A percentile compares a stretch with the other conserved stretches of the same genome.
Conservation (phyloP, 1,140 invertebrate species). For the Venturia canescens region DNA sequence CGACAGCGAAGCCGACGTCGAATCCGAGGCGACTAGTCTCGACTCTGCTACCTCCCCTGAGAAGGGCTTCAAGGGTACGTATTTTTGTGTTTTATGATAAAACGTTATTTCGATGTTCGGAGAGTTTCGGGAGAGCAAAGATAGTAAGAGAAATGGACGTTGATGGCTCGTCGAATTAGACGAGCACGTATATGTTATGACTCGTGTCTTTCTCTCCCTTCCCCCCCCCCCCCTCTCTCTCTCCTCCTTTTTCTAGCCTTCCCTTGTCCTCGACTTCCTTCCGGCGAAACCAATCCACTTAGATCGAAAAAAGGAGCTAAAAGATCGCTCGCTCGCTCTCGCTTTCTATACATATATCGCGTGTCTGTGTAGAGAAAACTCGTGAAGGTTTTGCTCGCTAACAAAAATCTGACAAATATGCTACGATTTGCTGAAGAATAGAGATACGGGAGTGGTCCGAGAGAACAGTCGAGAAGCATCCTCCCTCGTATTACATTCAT, state of each 20-base stretch:
- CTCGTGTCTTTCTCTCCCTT: background rate
- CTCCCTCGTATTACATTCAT: slow-evolving; percentile 23
- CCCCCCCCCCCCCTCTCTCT: background rate
- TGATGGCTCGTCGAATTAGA: slow-evolving; percentile 57
- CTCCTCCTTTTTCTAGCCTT: background rate
- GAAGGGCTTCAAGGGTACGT: slow-evolving; percentile 74
- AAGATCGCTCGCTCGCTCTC: background rate
- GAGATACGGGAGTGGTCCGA: slow-evolving; percentile 50
- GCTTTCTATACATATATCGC: slow-evolving; percentile 34
- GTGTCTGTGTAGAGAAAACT: background rate
- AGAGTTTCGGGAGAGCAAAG: background rate
- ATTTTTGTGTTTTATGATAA: slow-evolving; percentile 34
- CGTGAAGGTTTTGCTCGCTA: slow-evolving; percentile 68
- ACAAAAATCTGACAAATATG: slow-evolving; percentile 78
- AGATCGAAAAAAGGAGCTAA: slow-evolving; percentile 53
- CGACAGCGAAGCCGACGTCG: slow-evolving; percentile 67
- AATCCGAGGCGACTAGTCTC: slow-evolving; percentile 66
- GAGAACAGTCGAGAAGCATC: slow-evolving; percentile 48
- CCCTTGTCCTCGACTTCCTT: slow-evolving; percentile 21
- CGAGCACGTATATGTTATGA: slow-evolving; percentile 64
- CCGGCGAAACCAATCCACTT: slow-evolving; percentile 75
- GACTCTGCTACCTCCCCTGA: slow-evolving; percentile 69
- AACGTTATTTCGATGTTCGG: slow-evolving; percentile 30
- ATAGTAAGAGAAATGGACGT: slow-evolving; percentile 46
- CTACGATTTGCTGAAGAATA: slow-evolving; percentile 74